These are phyloP conservation scores for Caenorhabditis parvicauda DNA, from an alignment of 2,888 invertebrate species.

Conservation along the genomic window DNA sequence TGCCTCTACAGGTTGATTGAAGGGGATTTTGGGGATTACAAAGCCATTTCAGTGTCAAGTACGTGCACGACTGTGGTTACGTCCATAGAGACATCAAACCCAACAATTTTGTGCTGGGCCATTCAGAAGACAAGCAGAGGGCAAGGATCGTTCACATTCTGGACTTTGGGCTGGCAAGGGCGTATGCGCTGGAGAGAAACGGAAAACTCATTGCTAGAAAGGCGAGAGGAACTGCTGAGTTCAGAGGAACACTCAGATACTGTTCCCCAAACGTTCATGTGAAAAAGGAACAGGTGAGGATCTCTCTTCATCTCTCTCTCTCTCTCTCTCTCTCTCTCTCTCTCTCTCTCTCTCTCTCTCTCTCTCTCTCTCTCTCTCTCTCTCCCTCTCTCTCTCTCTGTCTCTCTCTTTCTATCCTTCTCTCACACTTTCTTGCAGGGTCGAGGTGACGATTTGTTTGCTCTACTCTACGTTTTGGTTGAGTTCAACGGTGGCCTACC, in stretches of 20 bases:
- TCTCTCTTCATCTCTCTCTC: too few species aligned
- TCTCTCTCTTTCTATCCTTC: too few species aligned
- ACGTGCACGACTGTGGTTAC: conserved; percentile 41
- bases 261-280: conserved; percentile 47
- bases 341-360: too few species aligned
- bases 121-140: conserved; percentile 20
- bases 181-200: conserved; percentile 23
- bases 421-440: too few species aligned
- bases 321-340: too few species aligned
- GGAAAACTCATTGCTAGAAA: conserved; percentile 30
- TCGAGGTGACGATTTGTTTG: conserved; percentile 27
- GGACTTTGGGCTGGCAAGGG: conserved; percentile 47
- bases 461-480: conserved; percentile 39
- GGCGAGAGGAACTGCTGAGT: conserved; percentile 50
- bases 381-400: too few species aligned
- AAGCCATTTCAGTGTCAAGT: conserved; percentile 19
- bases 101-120: conserved; percentile 40
- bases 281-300: conserved; percentile 48
- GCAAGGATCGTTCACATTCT: conserved; percentile 48
- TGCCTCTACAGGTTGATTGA: conserved; percentile 29
- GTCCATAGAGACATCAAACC: conserved; percentile 42
- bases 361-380: too few species aligned
- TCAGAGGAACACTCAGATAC: conserved; percentile 55
- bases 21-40: background rate
- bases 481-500: conserved; percentile 70